phyloP scores from a whole-genome alignment of 2,888 invertebrate genomes.

The Allophyes oxyacanthae region DNA sequence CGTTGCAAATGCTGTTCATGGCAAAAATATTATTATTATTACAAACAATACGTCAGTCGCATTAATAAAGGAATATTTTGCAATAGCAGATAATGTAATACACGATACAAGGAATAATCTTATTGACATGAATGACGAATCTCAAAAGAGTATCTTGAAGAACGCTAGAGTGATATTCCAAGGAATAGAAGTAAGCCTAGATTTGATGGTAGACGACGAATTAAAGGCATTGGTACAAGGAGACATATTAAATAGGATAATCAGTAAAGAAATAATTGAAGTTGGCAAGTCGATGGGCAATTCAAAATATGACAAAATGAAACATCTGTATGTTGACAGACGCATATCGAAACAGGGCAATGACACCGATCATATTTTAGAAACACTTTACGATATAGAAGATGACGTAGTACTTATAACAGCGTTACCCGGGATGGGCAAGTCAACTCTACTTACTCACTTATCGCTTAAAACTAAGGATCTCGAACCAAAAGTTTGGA shows the following conservation, averaged over 20 bases:
- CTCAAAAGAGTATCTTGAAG: slow-evolving; percentile 14
- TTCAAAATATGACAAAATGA: slow-evolving; percentile 30
- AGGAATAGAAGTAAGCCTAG: slow-evolving; percentile 21
- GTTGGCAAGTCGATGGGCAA: slow-evolving; percentile 16
- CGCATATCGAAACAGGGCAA: neutral
- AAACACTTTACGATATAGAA: slow-evolving; percentile 17
- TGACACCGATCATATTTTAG: neutral
- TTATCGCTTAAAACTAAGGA: slow-evolving; percentile 39
- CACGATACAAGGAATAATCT: slow-evolving; percentile 12
- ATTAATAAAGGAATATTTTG: slow-evolving; percentile 14
- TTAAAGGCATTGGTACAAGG: slow-evolving; percentile 20
- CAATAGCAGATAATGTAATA: neutral
- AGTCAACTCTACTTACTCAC: slow-evolving; percentile 49
- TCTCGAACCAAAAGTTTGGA: slow-evolving; percentile 33
- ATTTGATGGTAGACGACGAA: slow-evolving; percentile 13
- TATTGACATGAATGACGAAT: slow-evolving; percentile 15
- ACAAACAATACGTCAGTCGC: neutral
- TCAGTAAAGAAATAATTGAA: slow-evolving; percentile 16
- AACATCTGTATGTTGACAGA: slow-evolving; percentile 38
- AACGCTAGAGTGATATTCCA: slow-evolving; percentile 27
- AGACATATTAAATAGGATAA: slow-evolving; percentile 22
- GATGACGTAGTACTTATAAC: slow-evolving; percentile 30
- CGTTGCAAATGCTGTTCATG: slow-evolving; percentile 1
- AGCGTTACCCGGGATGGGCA: slow-evolving; percentile 53
- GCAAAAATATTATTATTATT: slow-evolving; percentile 15